A percentile compares a stretch with the other conserved stretches of the same genome.
Conservation (phyloP, 2,113 vertebrate genomes). For the Indicator indicator region DNA sequence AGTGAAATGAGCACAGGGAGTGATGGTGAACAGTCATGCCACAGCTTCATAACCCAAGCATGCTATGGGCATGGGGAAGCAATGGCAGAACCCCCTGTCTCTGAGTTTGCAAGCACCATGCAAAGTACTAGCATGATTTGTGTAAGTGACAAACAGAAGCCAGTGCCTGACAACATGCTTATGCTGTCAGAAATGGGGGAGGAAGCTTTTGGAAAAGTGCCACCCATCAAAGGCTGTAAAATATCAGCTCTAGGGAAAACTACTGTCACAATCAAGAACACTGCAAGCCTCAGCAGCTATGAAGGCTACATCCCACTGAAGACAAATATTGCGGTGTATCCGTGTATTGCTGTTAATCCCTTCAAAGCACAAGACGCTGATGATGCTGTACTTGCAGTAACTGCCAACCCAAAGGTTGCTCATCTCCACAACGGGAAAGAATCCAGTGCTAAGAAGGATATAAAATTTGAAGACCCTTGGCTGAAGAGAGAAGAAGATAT, state of each 20-base stretch:
- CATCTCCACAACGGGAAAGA: slow-evolving; percentile 71
- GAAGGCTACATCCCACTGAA: slow-evolving; percentile 86
- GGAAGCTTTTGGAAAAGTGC: slow-evolving; percentile 73
- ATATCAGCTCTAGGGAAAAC: slow-evolving; percentile 86
- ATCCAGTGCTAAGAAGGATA: slow-evolving; percentile 72
- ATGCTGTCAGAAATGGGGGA: slow-evolving; percentile 74
- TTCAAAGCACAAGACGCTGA: slow-evolving; percentile 77
- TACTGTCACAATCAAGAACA: slow-evolving; percentile 82
- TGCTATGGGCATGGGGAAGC: slow-evolving; percentile 90
- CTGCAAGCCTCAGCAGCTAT: slow-evolving; percentile 72
- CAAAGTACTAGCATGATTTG: slow-evolving; percentile 64
- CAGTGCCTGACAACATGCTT: slow-evolving; percentile 74
- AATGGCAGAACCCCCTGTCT: slow-evolving; percentile 82
- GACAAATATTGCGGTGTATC: slow-evolving; percentile 84
- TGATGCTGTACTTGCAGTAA: slow-evolving; percentile 31
- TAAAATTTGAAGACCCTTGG: slow-evolving; percentile 94
- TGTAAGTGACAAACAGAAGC: slow-evolving; percentile 70
- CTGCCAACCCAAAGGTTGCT: slow-evolving; percentile 27
- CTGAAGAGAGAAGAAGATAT: slow-evolving; percentile 85
- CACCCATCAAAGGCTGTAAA: slow-evolving; percentile 78
- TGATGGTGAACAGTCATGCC: slow-evolving; percentile 90
- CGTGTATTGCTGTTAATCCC: slow-evolving; percentile 85
- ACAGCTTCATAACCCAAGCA: slow-evolving; percentile 87
- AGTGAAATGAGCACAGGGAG: slow-evolving; percentile 91
- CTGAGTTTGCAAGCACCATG: slow-evolving; percentile 58